phyloP scores from a whole-genome alignment of 2,888 invertebrate genomes.

The Hirtodrosophila duncani region DNA sequence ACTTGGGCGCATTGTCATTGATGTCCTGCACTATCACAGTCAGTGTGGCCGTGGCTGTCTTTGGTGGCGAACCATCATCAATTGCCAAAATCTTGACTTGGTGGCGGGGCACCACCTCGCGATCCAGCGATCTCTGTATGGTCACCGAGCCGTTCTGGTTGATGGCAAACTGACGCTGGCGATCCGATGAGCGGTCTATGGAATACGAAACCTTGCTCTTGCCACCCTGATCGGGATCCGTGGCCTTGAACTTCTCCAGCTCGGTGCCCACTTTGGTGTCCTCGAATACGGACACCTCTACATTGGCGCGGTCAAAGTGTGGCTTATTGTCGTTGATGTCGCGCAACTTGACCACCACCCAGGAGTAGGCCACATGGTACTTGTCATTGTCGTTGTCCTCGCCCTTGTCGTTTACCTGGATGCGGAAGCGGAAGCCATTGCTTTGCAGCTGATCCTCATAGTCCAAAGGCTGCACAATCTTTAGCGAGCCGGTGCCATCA shows the following conservation, averaged over 20 bases:
- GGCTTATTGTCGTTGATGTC: slow-evolving; percentile 99
- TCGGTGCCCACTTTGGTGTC: slow-evolving; percentile 94
- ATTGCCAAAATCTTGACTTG: slow-evolving; percentile 97
- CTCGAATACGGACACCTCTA: slow-evolving; percentile 94
- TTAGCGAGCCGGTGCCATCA: slow-evolving; percentile 95
- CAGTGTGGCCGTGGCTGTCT: slow-evolving; percentile 94
- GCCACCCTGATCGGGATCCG: slow-evolving; percentile 96
- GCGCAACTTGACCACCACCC: slow-evolving; percentile 94
- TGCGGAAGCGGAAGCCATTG: slow-evolving; percentile 95
- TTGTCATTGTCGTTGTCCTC: slow-evolving; percentile 98
- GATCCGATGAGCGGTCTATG: slow-evolving; percentile 94
- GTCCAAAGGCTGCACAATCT: slow-evolving; percentile 96
- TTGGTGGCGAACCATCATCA: slow-evolving; percentile 94
- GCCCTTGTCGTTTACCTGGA: slow-evolving; percentile 96
- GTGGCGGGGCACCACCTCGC: slow-evolving; percentile 96
- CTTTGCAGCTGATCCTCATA: slow-evolving; percentile 96
- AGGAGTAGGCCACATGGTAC: slow-evolving; percentile 96
- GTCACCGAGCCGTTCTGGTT: slow-evolving; percentile 97
- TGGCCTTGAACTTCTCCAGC: slow-evolving; percentile 95
- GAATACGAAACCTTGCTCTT: slow-evolving; percentile 94
- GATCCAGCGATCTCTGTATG: slow-evolving; percentile 93
- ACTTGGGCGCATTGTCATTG: slow-evolving; percentile 96
- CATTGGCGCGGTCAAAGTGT: slow-evolving; percentile 94
- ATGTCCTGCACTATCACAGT: slow-evolving; percentile 97
- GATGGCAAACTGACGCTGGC: slow-evolving; percentile 95